Evolutionary conservation across 1,140 invertebrate species (phyloP).

Genomic region (Drosophila oshimai): DNA sequence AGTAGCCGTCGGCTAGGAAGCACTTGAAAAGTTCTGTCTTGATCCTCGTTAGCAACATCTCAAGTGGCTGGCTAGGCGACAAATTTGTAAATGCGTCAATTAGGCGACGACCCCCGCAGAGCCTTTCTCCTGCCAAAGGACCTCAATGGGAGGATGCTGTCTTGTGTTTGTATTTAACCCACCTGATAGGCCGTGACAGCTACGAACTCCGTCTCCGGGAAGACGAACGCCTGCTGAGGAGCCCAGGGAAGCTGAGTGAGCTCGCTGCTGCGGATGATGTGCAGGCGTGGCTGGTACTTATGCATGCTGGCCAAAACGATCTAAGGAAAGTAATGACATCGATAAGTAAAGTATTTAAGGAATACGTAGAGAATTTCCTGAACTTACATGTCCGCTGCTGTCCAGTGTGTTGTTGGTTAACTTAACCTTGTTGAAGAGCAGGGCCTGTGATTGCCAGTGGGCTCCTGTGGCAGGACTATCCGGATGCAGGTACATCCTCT

Average conservation of each 20-base stretch:
- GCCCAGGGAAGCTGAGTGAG: slow-evolving; percentile 86
- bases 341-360: slow-evolving; percentile 2
- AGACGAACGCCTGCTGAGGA: slow-evolving; percentile 87
- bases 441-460: slow-evolving; percentile 93
- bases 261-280: slow-evolving; percentile 90
- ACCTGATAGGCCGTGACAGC: slow-evolving; percentile 98
- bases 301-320: slow-evolving; percentile 96
- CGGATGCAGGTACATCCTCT: slow-evolving; percentile 91
- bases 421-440: slow-evolving; percentile 93
- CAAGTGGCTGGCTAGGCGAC: slow-evolving; percentile 47
- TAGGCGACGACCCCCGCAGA: slow-evolving; percentile 41
- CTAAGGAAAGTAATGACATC: slow-evolving; percentile 83
- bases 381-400: slow-evolving; percentile 91
- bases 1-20: background rate
- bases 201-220: slow-evolving; percentile 93
- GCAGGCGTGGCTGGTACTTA: slow-evolving; percentile 93
- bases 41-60: slow-evolving; percentile 6
- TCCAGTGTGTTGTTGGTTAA: slow-evolving; percentile 95
- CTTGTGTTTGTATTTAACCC: slow-evolving; percentile 30
- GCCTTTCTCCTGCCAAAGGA: slow-evolving; percentile 18
- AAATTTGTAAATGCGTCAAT: slow-evolving; percentile 44
- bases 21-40: slow-evolving; percentile 28
- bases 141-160: slow-evolving; percentile 27
- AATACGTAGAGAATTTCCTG: background rate
- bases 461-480: slow-evolving; percentile 92